A percentile compares a stretch with the other conserved stretches of the same genome.
phyloP scores from a whole-genome alignment of 2,888 invertebrate genomes.

The Pristionchus maxplancki region DNA sequence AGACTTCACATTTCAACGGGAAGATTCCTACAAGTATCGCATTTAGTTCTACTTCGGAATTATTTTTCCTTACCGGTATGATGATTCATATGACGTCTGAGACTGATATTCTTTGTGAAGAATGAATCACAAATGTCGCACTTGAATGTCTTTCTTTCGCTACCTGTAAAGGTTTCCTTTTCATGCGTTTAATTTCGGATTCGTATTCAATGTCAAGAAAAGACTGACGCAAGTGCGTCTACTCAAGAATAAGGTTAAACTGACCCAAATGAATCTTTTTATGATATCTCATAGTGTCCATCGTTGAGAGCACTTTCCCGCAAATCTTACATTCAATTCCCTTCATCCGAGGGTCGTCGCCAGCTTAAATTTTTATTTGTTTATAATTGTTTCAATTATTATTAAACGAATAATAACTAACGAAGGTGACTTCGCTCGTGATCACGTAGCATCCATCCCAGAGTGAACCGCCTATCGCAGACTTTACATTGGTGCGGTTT shows the following conservation, averaged over 20 bases:
- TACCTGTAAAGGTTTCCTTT: background rate
- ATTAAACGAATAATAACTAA: background rate
- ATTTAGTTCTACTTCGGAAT: background rate
- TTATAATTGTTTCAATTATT: background rate
- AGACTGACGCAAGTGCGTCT: too few species aligned
- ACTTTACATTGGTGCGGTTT: background rate
- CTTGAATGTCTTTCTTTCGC: background rate
- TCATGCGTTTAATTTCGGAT: background rate
- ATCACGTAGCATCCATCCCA: background rate
- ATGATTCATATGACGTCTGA: background rate
- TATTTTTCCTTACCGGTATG: background rate
- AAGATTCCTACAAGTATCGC: background rate
- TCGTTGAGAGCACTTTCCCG: background rate
- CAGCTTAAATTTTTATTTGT: background rate
- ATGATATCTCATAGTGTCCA: background rate
- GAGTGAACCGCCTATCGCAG: background rate
- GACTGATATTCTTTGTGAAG: background rate
- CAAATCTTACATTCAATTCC: background rate
- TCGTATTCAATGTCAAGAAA: too few species aligned
- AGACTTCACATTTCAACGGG: background rate
- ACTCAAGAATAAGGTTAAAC: too few species aligned
- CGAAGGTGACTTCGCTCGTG: background rate
- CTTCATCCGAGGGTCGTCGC: background rate
- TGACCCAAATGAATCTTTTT: background rate
- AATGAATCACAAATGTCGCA: background rate